Base-by-base conservation (phyloP, 2,888 invertebrate genomes). In the Philopedon plagiatum region DNA sequence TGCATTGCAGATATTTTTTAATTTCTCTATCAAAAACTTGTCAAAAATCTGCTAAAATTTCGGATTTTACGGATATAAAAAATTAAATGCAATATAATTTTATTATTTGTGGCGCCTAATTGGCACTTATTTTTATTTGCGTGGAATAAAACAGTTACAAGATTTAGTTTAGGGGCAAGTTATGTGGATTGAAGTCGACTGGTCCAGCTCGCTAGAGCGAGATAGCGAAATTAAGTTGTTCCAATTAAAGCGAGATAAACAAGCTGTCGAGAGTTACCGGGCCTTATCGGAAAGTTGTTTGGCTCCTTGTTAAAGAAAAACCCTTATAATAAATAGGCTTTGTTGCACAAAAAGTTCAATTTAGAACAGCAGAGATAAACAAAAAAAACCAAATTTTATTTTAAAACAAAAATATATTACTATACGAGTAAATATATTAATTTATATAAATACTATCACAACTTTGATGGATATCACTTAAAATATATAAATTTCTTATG, bases 381-480 rank as follows among this genome's bases (percentile, higher is more conserved):
- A n/a, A n/a, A n/a, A n/a, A n/a, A n/a, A n/a, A n/a, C n/a, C n/a
- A n/a, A n/a, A n/a, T 49, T 68, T 68, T 62, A 68, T 56, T 68
- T 61, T n/a, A 39, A 46, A 67, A 67, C 51, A 67, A 67, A 66
- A 60, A 54, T 34, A 67, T 57, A 68, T 54, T n/a, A n/a, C n/a
- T n/a, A n/a, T n/a, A n/a, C n/a, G n/a, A n/a, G n/a, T n/a, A 62
- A 61, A 49, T 70, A 63, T 60, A 13, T 58, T 63, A 29, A 13
- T 29, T 7, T 8, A 54, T 63, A 69, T 61, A 68, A 62, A 44
- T 63, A 63, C 56, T 62, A 69, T 69, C 69, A 69, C 69, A 62
- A 69, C 44, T 69, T 69, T 39, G 67, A 56, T 21, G 34, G 41
- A 57, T 65, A 65, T 61, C 61, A 61, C 61, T 61, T 61, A 41